Base-by-base conservation (phyloP, 2,113 vertebrate genomes). In the Piaya cayana region DNA sequence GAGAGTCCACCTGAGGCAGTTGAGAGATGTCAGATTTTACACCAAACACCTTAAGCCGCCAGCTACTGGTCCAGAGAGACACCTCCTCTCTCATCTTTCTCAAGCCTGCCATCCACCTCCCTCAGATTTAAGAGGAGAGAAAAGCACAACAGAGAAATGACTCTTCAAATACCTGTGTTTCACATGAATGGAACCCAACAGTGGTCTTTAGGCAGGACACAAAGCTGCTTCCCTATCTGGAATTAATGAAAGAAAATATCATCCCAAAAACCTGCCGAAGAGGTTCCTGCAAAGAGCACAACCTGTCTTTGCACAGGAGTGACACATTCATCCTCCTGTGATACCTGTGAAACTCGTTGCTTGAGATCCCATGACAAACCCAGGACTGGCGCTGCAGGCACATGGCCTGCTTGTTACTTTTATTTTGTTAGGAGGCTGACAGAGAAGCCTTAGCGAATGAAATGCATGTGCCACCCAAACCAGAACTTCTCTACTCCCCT, bases 11-110 rank as follows among this genome's bases (percentile, higher is more conserved):
- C n/a, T 10, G 18, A 60, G 11, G 39, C 20, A 1, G 1, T 19
- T 4, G 8, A 49, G 30, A 72, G 5, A 80, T 1, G 7, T 3
- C 0, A 1, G 20, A 52, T 47, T 64, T 63, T 63, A 47, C 29
- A 32, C 19, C 8, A 9, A 68, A 52, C 22, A 23, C 23, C 68
- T 52, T 37, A 9, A 45, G 22, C 16, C 23, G 23, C 14, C 43
- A 63, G 14, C 42, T 37, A 47, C 39, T 1, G 8, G 26, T 8
- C 56, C 56, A 27, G 12, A 7, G 27, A 75, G n/a, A 65, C 29
- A 37, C 25, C 10, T 49, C 14, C 26, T 10, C n/a, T 39, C 37
- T 37, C 23, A 26, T 26, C n/a, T 14, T 15, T 68, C 43, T 26
- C 3, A 2, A 34, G 45, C 37, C 45, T 29, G 62, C 14, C 60